Conservation (phyloP, 2,797 vertebrate genomes). For the Muscicapa comitata region DNA sequence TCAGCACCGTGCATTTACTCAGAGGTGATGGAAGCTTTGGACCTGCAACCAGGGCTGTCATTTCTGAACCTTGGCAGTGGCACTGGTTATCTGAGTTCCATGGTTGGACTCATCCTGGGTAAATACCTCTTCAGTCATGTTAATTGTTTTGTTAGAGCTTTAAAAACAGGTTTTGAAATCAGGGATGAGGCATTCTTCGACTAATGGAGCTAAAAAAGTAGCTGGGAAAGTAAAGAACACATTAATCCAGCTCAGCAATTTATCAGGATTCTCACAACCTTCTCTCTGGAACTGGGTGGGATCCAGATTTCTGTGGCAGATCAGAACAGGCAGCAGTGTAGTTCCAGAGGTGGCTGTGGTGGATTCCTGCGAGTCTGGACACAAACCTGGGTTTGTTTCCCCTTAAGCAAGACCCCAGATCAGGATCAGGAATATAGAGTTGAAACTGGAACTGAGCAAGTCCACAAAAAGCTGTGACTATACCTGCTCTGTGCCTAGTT, state of each 20-base stretch:
- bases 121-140: constrained; percentile 18
- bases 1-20: constrained; percentile 98
- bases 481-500: not conserved
- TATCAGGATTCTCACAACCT: not conserved
- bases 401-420: not conserved
- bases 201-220: not conserved
- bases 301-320: not conserved
- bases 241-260: not conserved
- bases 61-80: constrained; percentile 97
- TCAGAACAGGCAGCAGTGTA: not conserved
- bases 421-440: not conserved
- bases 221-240: not conserved
- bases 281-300: not conserved
- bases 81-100: constrained; percentile 96
- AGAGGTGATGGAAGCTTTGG: constrained; percentile 97
- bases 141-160: not conserved
- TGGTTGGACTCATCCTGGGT: constrained; percentile 97
- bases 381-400: not conserved
- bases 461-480: not conserved
- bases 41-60: constrained; percentile 91
- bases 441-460: not conserved
- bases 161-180: not conserved
- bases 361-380: not conserved
- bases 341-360: not conserved
- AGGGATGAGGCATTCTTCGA: not conserved